Percentiles rank a stretch among this genome's conserved stretches.
phyloP scores from a whole-genome alignment of 2,113 vertebrate genomes.

The Todiramphus saurophagus region DNA sequence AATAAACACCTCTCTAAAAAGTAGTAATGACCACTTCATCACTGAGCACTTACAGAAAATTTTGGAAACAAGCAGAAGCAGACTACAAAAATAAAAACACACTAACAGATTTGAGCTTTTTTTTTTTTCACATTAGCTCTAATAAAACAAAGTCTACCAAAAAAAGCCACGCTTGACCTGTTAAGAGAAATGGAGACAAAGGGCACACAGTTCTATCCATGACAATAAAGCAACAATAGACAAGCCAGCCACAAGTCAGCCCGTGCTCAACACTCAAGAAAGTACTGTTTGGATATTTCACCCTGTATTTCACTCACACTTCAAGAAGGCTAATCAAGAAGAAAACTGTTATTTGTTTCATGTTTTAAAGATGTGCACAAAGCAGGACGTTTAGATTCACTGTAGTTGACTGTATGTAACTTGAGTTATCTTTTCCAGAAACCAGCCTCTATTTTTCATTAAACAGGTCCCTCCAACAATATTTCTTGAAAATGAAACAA shows the following conservation, averaged over 20 bases:
- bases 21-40: background rate
- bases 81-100: background rate
- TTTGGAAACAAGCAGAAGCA: background rate
- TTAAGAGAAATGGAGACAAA: background rate
- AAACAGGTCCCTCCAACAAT: background rate
- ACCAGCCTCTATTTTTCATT: background rate
- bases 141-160: background rate
- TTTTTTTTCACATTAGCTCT: background rate
- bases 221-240: background rate
- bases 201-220: background rate
- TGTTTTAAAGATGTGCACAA: background rate
- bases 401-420: background rate
- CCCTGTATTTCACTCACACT: background rate
- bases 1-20: background rate
- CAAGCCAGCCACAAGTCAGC: background rate
- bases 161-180: background rate
- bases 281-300: background rate
- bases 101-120: background rate
- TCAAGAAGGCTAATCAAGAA: background rate
- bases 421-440: background rate
- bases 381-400: background rate
- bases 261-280: background rate
- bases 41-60: background rate
- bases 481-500: background rate
- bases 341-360: background rate